A percentile compares a stretch with the other conserved stretches of the same genome.
phyloP scores from a whole-genome alignment of 2,797 vertebrate genomes.

The Myioborus melanocephalus region DNA sequence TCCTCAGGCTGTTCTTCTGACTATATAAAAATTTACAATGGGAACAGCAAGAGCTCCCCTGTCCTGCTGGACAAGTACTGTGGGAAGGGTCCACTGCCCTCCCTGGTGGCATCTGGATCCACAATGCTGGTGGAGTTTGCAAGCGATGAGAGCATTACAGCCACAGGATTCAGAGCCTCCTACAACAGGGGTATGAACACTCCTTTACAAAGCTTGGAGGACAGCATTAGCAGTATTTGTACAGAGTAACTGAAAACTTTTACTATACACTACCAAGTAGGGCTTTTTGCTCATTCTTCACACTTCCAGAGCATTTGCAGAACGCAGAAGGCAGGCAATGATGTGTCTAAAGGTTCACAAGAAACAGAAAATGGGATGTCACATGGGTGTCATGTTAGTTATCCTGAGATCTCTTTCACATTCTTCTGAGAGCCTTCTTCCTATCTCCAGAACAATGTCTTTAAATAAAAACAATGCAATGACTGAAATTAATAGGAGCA shows the following conservation, averaged over 20 bases:
- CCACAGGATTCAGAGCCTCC: slow-evolving; percentile 62
- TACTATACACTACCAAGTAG: neutral
- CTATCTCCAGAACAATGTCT: neutral
- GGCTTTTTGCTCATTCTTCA: neutral
- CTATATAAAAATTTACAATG: slow-evolving; percentile 67
- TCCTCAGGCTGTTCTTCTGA: slow-evolving; percentile 63
- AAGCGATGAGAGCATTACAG: slow-evolving; percentile 33
- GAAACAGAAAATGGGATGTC: neutral
- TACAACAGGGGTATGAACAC: slow-evolving; percentile 55
- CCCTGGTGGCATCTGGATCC: slow-evolving; percentile 39
- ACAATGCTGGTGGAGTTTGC: slow-evolving; percentile 67
- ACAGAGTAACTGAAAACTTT: neutral
- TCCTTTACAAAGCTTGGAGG: neutral
- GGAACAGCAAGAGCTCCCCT: slow-evolving; percentile 61
- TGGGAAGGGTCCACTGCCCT: slow-evolving; percentile 37
- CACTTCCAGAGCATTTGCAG: neutral
- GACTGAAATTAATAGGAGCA: neutral
- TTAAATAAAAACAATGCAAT: neutral
- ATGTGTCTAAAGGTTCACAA: neutral
- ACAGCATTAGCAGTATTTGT: neutral
- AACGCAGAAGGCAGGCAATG: neutral
- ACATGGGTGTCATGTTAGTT: neutral
- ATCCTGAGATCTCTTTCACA: neutral
- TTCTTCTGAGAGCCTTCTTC: neutral
- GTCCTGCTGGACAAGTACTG: slow-evolving; percentile 64